Conservation (phyloP, 2,797 vertebrate genomes). For the Poeciliopsis paucimaculata region DNA sequence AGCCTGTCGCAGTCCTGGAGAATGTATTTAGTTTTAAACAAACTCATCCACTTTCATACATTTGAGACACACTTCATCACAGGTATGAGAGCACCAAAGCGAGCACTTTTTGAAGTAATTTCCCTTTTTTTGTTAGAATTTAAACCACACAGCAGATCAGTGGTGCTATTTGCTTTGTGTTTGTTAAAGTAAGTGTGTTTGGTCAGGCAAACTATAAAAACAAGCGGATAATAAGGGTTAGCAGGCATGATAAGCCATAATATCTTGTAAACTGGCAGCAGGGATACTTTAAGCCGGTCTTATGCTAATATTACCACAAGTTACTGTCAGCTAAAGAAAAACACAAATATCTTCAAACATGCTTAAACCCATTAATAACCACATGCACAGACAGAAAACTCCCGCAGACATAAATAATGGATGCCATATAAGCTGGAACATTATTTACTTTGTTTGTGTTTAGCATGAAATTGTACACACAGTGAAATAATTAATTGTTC, state of each 20-base stretch:
- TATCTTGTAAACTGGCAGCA: conserved; percentile 81
- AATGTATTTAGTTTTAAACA: neutral
- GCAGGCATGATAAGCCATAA: conserved; percentile 82
- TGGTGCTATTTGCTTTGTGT: conserved; percentile 57
- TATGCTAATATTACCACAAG: conserved; percentile 79
- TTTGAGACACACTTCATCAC: conserved; percentile 12
- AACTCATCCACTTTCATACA: conserved; percentile 9
- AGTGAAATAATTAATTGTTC: neutral
- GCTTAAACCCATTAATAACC: conserved; percentile 55
- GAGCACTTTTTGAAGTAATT: conserved; percentile 46
- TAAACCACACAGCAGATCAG: conserved; percentile 46
- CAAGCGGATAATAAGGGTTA: conserved; percentile 78
- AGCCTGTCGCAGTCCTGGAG: too few species aligned
- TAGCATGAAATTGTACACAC: neutral
- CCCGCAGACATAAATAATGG: neutral
- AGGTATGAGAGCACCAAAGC: conserved; percentile 36
- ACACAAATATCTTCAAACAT: conserved; percentile 68
- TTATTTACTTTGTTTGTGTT: conserved; percentile 4
- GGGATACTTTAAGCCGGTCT: conserved; percentile 79
- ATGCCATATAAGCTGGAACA: conserved; percentile 18
- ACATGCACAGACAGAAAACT: conserved; percentile 28
- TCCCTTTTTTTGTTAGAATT: conserved; percentile 45
- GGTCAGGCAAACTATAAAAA: conserved; percentile 80
- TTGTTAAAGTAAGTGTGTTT: conserved; percentile 69
- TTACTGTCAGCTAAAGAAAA: conserved; percentile 71